Evolutionary conservation across 1,140 invertebrate genomes (phyloP).

Genomic region (Caenorhabditis latens): DNA sequence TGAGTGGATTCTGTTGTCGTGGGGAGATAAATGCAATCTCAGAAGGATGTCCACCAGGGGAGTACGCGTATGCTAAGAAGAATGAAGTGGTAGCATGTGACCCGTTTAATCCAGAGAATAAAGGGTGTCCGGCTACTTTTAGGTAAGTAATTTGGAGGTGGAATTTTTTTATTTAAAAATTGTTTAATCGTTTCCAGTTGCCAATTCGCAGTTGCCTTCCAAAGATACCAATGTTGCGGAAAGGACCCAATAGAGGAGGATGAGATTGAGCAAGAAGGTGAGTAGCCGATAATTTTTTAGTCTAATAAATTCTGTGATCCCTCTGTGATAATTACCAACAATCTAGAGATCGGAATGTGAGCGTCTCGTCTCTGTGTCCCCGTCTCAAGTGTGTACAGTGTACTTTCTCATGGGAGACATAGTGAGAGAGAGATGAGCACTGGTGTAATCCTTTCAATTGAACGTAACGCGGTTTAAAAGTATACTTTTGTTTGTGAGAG

Average conservation of each 20-base stretch:
- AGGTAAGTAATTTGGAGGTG: slow-evolving; percentile 66
- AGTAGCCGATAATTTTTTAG: slow-evolving; percentile 24
- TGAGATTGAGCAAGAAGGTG: slow-evolving; percentile 65
- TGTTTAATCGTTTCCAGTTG: too few species aligned
- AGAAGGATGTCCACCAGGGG: slow-evolving; percentile 66
- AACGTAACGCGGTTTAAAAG: background rate
- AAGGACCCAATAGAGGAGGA: slow-evolving; percentile 74
- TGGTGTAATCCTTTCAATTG: slow-evolving; percentile 37
- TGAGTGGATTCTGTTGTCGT: slow-evolving; percentile 74
- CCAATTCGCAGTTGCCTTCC: slow-evolving; percentile 72
- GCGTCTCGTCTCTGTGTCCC: slow-evolving; percentile 15
- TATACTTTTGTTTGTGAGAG: slow-evolving; percentile 19
- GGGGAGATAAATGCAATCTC: slow-evolving; percentile 68
- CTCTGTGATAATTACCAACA: too few species aligned
- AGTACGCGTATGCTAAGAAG: slow-evolving; percentile 70
- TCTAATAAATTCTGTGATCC: too few species aligned
- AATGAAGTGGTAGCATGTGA: slow-evolving; percentile 72
- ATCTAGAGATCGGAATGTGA: background rate
- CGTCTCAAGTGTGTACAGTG: background rate
- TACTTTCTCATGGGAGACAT: too few species aligned
- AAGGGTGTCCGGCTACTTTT: slow-evolving; percentile 69
- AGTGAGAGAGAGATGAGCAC: slow-evolving; percentile 34
- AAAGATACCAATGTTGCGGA: slow-evolving; percentile 75
- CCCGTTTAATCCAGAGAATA: slow-evolving; percentile 72
- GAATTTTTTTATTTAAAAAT: too few species aligned